phyloP scores from a whole-genome alignment of 2,797 vertebrate species.

The Leuciscus waleckii region DNA sequence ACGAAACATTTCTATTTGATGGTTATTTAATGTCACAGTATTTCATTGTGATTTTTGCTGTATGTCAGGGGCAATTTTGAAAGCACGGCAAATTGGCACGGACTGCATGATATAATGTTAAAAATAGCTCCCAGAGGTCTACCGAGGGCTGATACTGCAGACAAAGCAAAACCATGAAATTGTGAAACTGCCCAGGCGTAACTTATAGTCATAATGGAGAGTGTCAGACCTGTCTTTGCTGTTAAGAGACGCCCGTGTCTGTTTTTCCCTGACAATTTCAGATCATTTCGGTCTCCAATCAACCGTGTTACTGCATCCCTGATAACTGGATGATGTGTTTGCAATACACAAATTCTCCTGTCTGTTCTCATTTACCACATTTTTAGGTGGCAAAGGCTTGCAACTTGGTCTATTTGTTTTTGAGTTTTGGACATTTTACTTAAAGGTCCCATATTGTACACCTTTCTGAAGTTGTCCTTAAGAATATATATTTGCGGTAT shows the following conservation, averaged over 20 bases:
- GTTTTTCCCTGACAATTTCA: constrained; percentile 20
- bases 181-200: constrained; percentile 21
- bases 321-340: not conserved
- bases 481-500: too few species aligned
- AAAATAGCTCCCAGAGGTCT: constrained; percentile 16
- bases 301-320: not conserved
- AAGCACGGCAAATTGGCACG: constrained; percentile 6
- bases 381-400: not conserved
- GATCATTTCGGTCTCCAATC: not conserved
- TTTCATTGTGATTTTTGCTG: not conserved
- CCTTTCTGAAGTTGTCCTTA: too few species aligned
- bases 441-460: too few species aligned
- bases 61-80: not conserved
- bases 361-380: not conserved
- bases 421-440: not conserved
- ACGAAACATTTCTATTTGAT: not conserved
- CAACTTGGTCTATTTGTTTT: not conserved
- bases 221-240: constrained; percentile 14
- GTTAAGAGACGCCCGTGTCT: not conserved
- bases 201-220: constrained; percentile 22
- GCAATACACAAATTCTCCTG: not conserved
- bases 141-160: constrained; percentile 15
- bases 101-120: constrained; percentile 17
- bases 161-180: constrained; percentile 40
- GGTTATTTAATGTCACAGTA: not conserved